phyloP scores from a whole-genome alignment of 2,113 vertebrate species.

The Carassius auratus region DNA sequence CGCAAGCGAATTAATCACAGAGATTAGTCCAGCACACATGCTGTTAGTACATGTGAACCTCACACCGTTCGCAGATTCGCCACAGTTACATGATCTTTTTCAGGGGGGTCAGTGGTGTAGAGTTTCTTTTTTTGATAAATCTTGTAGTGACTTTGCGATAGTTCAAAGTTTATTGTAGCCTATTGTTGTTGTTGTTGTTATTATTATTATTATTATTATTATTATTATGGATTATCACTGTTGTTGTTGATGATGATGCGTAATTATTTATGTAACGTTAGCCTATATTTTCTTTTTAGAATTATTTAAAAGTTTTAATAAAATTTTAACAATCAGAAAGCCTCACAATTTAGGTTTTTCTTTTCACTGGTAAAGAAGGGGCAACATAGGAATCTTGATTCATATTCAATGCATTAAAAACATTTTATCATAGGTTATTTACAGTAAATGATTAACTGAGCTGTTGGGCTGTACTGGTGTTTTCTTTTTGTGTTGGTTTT shows the following conservation, averaged over 20 bases:
- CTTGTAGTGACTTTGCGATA: neutral
- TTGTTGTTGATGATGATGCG: neutral
- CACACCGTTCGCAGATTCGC: slow-evolving; percentile 25
- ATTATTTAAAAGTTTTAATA: neutral
- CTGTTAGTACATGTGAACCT: neutral
- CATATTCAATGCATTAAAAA: neutral
- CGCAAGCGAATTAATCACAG: neutral
- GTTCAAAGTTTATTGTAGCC: neutral
- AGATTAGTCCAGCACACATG: neutral
- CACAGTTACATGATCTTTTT: neutral
- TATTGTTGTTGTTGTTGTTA: neutral
- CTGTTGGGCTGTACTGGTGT: neutral
- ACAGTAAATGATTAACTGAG: neutral
- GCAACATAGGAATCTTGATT: neutral
- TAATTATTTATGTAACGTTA: neutral
- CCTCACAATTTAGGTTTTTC: no score
- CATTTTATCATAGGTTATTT: neutral
- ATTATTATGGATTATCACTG: neutral
- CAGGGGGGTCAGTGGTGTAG: neutral
- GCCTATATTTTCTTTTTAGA: neutral
- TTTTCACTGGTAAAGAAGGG: neutral
- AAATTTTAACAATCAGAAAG: neutral
- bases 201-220: neutral
- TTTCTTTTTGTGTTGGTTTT: neutral
- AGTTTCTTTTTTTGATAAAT: neutral